A percentile compares a stretch with the other conserved stretches of the same genome.
Evolutionary conservation across 2,113 vertebrate genomes (phyloP).

Genomic region (Ellobius talpinus): DNA sequence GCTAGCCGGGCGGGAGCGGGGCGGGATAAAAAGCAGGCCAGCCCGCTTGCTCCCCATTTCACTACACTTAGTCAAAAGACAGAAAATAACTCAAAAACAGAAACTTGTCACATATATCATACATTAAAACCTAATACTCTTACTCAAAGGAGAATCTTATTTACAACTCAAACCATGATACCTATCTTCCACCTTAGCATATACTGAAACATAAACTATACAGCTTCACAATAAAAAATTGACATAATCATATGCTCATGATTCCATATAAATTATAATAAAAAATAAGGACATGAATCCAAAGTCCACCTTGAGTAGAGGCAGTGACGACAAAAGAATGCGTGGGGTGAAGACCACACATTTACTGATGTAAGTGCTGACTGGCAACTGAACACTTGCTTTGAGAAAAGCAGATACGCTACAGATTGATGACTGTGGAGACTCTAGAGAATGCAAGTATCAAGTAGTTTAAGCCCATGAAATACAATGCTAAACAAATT

Average conservation of each 20-base stretch:
- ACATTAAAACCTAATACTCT: constrained; percentile 3
- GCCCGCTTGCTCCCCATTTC: too few relatives aligned
- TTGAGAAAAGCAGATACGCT: not conserved
- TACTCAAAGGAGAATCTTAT: constrained; percentile 29
- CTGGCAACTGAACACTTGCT: not conserved
- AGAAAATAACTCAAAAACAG: constrained; percentile 25
- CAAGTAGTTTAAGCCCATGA: not conserved
- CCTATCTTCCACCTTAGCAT: not conserved
- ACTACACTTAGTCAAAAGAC: too few relatives aligned
- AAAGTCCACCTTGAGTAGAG: not conserved
- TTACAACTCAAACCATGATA: not conserved
- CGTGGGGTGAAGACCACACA: not conserved
- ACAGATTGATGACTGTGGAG: not conserved
- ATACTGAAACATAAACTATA: not conserved
- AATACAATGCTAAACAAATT: not conserved
- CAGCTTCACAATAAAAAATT: not conserved
- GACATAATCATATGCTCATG: not conserved
- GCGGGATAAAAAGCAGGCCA: too few relatives aligned
- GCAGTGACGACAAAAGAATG: not conserved
- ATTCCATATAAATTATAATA: constrained; percentile 18
- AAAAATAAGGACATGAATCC: not conserved
- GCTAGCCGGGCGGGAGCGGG: too few relatives aligned
- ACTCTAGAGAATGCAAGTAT: constrained; percentile 21
- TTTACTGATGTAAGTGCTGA: not conserved
- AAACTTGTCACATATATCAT: not conserved